These are phyloP conservation scores for Drosophila mauritiana DNA, from an alignment of 1,140 invertebrate genomes.

Conservation along the genomic window DNA sequence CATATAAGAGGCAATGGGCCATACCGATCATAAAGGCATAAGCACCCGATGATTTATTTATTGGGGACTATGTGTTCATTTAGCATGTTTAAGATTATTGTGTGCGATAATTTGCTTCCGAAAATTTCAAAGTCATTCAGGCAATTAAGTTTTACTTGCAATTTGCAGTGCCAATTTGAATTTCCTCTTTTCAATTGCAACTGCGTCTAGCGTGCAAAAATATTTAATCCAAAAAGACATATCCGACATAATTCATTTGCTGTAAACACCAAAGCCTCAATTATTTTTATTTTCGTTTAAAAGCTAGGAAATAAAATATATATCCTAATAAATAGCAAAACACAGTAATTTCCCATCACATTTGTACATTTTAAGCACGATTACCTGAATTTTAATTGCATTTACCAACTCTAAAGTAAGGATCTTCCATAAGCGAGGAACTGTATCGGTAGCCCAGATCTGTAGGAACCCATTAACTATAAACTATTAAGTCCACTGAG, in stretches of 20 bases:
- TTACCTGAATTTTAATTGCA: not conserved
- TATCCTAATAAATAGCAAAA: not conserved
- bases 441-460: not conserved
- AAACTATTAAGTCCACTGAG: slow-evolving; percentile 12
- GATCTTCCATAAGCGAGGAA: not conserved
- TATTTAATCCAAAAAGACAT: not conserved
- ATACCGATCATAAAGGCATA: slow-evolving; percentile 1
- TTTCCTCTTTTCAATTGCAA: no score
- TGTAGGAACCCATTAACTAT: not conserved
- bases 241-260: not conserved
- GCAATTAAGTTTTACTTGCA: not conserved
- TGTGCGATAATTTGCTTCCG: not conserved
- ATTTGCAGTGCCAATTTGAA: no score
- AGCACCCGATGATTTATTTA: slow-evolving; percentile 17
- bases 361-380: no score
- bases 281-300: not conserved
- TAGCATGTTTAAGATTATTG: not conserved
- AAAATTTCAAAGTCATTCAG: not conserved
- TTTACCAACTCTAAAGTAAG: not conserved
- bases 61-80: not conserved
- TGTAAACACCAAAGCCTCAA: not conserved
- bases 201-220: no score
- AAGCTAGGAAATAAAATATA: not conserved
- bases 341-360: no score
- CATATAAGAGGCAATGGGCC: slow-evolving; percentile 8